phyloP scores from a whole-genome alignment of 2,888 invertebrate species.

The Bombylius discolor region DNA sequence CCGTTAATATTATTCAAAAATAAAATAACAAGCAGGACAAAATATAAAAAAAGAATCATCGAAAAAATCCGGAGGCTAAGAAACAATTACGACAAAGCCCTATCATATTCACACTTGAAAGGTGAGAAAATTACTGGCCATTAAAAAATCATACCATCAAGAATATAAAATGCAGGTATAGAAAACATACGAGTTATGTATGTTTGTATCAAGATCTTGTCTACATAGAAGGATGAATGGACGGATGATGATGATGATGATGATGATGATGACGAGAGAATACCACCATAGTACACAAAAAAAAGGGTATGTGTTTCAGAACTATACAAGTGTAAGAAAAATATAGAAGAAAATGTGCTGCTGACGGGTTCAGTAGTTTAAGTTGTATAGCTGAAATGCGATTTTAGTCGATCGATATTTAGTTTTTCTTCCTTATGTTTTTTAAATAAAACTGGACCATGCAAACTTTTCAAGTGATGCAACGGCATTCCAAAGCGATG shows the following conservation, averaged over 20 bases:
- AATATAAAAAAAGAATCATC: not conserved
- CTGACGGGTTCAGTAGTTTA: no score
- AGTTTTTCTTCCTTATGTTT: no score
- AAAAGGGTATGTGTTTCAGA: no score
- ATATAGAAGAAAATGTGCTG: no score
- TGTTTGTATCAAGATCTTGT: not conserved
- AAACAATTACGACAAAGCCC: constrained; percentile 16
- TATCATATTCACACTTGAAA: constrained; percentile 39
- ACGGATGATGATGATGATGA: not conserved
- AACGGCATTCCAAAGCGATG: no score
- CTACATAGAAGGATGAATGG: not conserved
- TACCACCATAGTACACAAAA: not conserved
- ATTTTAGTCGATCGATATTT: no score
- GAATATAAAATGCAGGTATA: no score
- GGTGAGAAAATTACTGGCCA: constrained; percentile 39
- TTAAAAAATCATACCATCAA: constrained; percentile 32
- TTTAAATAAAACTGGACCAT: no score
- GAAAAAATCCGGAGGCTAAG: constrained; percentile 14
- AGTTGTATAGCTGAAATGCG: no score
- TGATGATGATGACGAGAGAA: constrained; percentile 1
- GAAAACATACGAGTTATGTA: no score
- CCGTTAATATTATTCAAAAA: not conserved
- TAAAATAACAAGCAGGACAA: not conserved
- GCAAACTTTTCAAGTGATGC: no score
- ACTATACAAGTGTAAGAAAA: no score